phyloP scores from a whole-genome alignment of 2,797 vertebrate genomes.

The Remorina albescens region DNA sequence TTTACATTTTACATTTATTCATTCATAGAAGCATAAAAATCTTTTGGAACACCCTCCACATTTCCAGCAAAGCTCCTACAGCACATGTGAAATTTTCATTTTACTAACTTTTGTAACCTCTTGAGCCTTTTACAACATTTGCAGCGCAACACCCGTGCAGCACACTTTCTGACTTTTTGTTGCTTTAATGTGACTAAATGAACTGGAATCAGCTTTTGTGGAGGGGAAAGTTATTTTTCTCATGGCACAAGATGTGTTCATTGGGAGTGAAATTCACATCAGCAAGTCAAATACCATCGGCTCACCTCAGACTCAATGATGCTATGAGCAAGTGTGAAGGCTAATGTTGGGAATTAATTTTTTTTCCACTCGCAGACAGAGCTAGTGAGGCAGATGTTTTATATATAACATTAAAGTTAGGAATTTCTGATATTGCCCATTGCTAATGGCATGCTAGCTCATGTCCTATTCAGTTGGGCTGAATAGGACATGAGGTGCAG shows the following conservation, averaged over 20 bases:
- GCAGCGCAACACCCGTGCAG: slow-evolving; percentile 21
- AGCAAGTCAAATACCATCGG: slow-evolving; percentile 42
- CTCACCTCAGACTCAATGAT: slow-evolving; percentile 18
- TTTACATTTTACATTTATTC: slow-evolving; percentile 65
- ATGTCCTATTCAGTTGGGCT: slow-evolving; percentile 48
- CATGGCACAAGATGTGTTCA: slow-evolving; percentile 40
- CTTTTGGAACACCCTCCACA: slow-evolving; percentile 15
- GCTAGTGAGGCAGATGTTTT: not conserved
- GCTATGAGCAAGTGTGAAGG: slow-evolving; percentile 9
- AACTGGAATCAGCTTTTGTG: slow-evolving; percentile 37
- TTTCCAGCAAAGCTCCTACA: slow-evolving; percentile 46
- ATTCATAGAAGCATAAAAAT: slow-evolving; percentile 47
- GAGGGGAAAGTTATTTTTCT: slow-evolving; percentile 34
- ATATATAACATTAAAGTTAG: slow-evolving; percentile 17
- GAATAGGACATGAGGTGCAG: slow-evolving; percentile 57
- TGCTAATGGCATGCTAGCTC: slow-evolving; percentile 33
- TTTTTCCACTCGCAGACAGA: slow-evolving; percentile 11
- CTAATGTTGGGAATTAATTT: slow-evolving; percentile 24
- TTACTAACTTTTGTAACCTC: slow-evolving; percentile 55
- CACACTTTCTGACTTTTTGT: too few species aligned
- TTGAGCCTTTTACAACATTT: slow-evolving; percentile 51
- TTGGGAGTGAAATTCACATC: slow-evolving; percentile 50
- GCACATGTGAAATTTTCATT: slow-evolving; percentile 34
- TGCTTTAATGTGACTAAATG: slow-evolving; percentile 55
- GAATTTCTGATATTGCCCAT: slow-evolving; percentile 35